phyloP scores from a whole-genome alignment of 2,113 vertebrate genomes.

The Ophthalmolycus amberensis region DNA sequence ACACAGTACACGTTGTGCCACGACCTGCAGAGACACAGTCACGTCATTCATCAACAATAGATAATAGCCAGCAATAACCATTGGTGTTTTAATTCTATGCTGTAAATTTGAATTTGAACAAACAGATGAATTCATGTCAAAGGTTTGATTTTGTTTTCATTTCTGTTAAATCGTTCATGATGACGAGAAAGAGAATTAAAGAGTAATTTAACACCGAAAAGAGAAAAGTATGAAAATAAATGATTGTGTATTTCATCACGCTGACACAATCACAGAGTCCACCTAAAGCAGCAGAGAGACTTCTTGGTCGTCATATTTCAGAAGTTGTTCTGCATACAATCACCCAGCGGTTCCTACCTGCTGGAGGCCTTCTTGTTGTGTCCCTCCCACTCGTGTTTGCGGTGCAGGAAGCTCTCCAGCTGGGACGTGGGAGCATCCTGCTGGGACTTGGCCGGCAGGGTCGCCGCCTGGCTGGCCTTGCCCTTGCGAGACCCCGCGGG shows the following conservation, averaged over 20 bases:
- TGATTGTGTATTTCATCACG: too few relatives aligned
- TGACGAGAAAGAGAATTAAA: too few relatives aligned
- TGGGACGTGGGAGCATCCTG: conserved; percentile 88
- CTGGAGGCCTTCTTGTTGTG: conserved; percentile 98
- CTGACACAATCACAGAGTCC: too few relatives aligned
- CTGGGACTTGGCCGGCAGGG: conserved; percentile 92
- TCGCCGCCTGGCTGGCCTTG: conserved; percentile 90
- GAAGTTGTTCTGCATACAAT: too few relatives aligned
- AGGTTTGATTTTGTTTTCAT: too few relatives aligned
- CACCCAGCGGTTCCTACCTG: conserved; percentile 82
- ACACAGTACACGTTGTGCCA: conserved; percentile 99
- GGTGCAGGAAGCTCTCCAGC: conserved; percentile 94
- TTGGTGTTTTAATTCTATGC: not conserved
- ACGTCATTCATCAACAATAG: too few relatives aligned
- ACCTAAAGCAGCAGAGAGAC: too few relatives aligned
- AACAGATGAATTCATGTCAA: too few relatives aligned
- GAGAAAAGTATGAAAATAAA: too few relatives aligned
- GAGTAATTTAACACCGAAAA: too few relatives aligned
- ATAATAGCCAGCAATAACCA: not conserved
- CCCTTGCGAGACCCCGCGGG: conserved; percentile 89
- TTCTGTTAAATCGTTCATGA: too few relatives aligned
- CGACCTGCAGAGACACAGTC: conserved; percentile 83
- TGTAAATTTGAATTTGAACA: not conserved
- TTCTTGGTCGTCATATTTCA: too few relatives aligned
- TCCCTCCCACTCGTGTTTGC: conserved; percentile 97